Conservation (phyloP, 2,888 invertebrate genomes). For the Orthosia cruda region DNA sequence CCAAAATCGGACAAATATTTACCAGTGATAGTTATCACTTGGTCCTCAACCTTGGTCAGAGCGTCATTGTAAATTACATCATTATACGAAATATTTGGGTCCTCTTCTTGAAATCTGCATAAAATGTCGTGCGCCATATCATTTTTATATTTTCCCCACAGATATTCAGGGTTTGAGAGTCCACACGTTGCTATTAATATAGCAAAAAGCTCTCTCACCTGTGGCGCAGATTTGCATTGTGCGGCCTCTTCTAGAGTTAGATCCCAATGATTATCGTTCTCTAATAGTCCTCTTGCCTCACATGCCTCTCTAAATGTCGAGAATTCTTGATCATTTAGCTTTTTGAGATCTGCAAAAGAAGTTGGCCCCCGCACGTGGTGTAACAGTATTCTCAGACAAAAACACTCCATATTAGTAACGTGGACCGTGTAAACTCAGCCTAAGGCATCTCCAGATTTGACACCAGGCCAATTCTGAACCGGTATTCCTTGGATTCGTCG, state of each 20-base stretch:
- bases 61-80: background rate
- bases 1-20: background rate
- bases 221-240: background rate
- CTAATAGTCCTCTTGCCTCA: background rate
- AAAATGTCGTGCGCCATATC: slow-evolving; percentile 7
- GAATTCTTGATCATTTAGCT: background rate
- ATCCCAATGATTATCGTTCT: background rate
- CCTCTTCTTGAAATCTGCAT: background rate
- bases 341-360: background rate
- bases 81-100: background rate
- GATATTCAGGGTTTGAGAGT: background rate
- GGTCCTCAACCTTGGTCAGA: slow-evolving; percentile 2
- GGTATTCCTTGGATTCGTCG: background rate
- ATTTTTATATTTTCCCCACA: slow-evolving; percentile 4
- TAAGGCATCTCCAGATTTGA: background rate
- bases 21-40: slow-evolving; percentile 10
- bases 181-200: slow-evolving; percentile 11
- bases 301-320: slow-evolving; percentile 6
- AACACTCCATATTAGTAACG: slow-evolving; percentile 3
- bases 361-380: background rate
- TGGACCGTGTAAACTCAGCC: background rate
- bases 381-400: slow-evolving; percentile 4
- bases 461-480: slow-evolving; percentile 1
- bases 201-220: slow-evolving; percentile 2
- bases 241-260: background rate